Conservation (phyloP, 2,888 invertebrate species). For the Amphiduros pacificus region DNA sequence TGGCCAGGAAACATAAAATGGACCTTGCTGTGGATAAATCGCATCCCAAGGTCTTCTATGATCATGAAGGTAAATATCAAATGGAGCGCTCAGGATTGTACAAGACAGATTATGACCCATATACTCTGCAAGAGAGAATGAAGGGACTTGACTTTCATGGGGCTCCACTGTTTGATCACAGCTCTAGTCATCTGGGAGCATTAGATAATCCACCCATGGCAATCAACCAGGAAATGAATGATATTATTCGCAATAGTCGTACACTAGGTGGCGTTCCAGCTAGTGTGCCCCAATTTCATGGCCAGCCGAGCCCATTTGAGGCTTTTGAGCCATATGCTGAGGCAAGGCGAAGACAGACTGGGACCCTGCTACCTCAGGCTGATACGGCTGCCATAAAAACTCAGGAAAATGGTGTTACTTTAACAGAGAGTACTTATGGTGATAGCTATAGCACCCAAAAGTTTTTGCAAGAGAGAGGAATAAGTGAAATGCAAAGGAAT, state of each 20-base stretch:
- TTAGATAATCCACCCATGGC: conserved; percentile 39
- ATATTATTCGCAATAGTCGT: conserved; percentile 37
- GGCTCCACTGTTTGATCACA: conserved; percentile 42
- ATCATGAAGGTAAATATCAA: conserved; percentile 50
- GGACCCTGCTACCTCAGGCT: conserved; percentile 41
- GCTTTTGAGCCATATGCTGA: conserved; percentile 23
- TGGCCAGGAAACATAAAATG: conserved; percentile 45
- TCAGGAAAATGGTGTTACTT: conserved; percentile 42
- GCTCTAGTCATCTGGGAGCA: conserved; percentile 45
- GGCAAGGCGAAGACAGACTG: conserved; percentile 35
- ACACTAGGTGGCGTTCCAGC: conserved; percentile 34
- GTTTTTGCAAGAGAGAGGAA: conserved; percentile 51
- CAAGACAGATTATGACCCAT: conserved; percentile 52
- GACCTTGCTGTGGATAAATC: conserved; percentile 33
- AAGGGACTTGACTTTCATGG: conserved; percentile 39
- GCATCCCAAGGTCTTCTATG: conserved; percentile 47
- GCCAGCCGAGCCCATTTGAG: conserved; percentile 27
- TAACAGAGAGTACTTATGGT: conserved; percentile 43
- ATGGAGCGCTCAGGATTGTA: conserved; percentile 54
- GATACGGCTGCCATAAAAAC: conserved; percentile 38
- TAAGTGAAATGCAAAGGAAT: conserved; percentile 39
- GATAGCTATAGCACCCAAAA: conserved; percentile 50
- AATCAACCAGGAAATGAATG: conserved; percentile 42
- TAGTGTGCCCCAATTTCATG: conserved; percentile 28
- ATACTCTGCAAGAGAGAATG: conserved; percentile 44